phyloP scores from a whole-genome alignment of 1,140 invertebrate species.

The Heliconius eleuchia region DNA sequence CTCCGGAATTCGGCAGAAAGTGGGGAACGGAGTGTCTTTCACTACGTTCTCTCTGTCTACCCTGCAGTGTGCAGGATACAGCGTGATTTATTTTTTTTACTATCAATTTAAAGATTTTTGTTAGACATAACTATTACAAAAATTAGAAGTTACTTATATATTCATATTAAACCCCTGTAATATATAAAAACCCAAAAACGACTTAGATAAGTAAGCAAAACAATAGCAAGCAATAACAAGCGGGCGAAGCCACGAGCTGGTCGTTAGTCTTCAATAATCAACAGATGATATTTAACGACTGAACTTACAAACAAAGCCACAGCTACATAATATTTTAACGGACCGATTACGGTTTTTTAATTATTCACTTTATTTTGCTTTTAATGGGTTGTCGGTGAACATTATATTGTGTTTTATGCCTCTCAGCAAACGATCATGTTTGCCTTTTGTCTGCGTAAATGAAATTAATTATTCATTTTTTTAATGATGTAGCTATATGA shows the following conservation, averaged over 20 bases:
- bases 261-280: neutral
- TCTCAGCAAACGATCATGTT: neutral
- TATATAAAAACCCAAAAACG: no score
- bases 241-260: no score
- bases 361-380: neutral
- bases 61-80: no score
- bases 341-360: neutral
- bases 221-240: no score
- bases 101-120: no score
- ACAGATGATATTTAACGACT: neutral
- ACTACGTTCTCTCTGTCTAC: no score
- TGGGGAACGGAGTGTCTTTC: no score
- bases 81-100: no score
- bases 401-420: neutral
- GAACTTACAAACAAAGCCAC: neutral
- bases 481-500: no score
- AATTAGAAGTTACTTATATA: neutral
- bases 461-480: neutral
- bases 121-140: no score
- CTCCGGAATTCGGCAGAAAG: no score
- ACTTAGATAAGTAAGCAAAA: no score
- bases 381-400: neutral
- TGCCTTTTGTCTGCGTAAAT: neutral
- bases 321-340: constrained; percentile 3
- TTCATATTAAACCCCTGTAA: neutral